A percentile compares a stretch with the other conserved stretches of the same genome.
Evolutionary conservation across 1,140 invertebrate species (phyloP).

Genomic region (Tachypleus tridentatus): DNA sequence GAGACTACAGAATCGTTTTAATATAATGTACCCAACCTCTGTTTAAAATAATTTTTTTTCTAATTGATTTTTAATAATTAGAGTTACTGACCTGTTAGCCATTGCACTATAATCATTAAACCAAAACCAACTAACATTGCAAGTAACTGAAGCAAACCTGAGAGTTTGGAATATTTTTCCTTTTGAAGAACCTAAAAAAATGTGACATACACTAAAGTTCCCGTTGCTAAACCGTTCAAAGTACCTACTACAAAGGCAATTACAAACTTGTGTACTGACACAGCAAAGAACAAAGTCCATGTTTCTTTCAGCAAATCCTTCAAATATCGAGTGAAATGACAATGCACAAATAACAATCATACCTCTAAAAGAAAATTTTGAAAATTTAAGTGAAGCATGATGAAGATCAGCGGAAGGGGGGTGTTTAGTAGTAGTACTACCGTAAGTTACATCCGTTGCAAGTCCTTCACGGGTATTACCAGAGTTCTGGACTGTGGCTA

Average conservation of each 20-base stretch:
- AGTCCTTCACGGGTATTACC: neutral
- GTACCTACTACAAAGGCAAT: constrained; percentile 47
- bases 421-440: neutral
- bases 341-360: constrained; percentile 43
- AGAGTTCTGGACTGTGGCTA: neutral
- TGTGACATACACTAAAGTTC: constrained; percentile 82
- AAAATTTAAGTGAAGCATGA: neutral
- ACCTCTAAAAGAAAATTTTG: constrained; percentile 13
- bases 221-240: constrained; percentile 52
- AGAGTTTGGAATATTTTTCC: constrained; percentile 13
- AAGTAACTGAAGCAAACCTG: constrained; percentile 11
- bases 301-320: constrained; percentile 65
- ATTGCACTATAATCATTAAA: constrained; percentile 2
- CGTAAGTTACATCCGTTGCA: neutral
- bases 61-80: no score
- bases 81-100: no score
- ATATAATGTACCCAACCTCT: no score
- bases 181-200: constrained; percentile 73
- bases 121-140: constrained; percentile 11
- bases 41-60: no score
- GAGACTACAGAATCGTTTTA: no score
- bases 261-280: constrained; percentile 78
- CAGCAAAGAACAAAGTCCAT: constrained; percentile 67
- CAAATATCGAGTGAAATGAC: constrained; percentile 81
- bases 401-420: neutral